Evolutionary conservation across 2,888 invertebrate genomes (phyloP), one percentile per base, ranked within the genome.

Genomic region (Cataglyphis livida): DNA sequence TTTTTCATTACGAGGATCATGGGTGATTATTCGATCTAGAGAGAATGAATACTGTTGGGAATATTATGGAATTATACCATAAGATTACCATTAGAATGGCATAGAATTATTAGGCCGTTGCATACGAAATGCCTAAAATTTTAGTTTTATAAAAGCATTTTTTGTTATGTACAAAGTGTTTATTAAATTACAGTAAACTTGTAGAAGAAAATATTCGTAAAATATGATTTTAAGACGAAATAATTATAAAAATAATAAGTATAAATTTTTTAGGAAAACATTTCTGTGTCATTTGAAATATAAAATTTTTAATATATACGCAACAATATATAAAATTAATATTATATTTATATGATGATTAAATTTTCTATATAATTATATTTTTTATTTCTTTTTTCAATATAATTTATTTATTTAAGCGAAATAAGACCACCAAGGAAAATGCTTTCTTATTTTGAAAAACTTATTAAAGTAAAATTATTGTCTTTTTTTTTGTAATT

Each of bases 1-100:
- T 79, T 79, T 79, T 79, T 59, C 59, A 79, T 79, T 61, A 70
- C 18, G 70, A 68, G 25, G 21, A 48, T 38, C 21, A 61, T 25
- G 15, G 25, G 48, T 10, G 44, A 21, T 78, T 59, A 61, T 79
- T 70, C 71, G 59, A 71, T 59, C 59, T 79, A 7, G 21, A n/a
- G 48, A 7, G n/a, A 59, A 21, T 44, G 44, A 78, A n/a, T 41
- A 32, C 51, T 18, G 35, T 41, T 51, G 44, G 44, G 25, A 44
- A 71, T 79, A 70, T 70, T 25, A 12, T 35, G 1, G 21, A 57
- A 79, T 71, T 79, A 71, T 21, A 71, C 21, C 70, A 76, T 76
- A n/a, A 54, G 54, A 75, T 54, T 68, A 74, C 21, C 62, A 74
- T 74, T 44, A 48, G 10, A 62, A 62, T 62, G 15, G 28, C 68